A percentile compares a stretch with the other conserved stretches of the same genome.
These are phyloP conservation scores for Ariolimax columbianus DNA, from an alignment of 2,888 invertebrate genomes.

Conservation along the genomic window DNA sequence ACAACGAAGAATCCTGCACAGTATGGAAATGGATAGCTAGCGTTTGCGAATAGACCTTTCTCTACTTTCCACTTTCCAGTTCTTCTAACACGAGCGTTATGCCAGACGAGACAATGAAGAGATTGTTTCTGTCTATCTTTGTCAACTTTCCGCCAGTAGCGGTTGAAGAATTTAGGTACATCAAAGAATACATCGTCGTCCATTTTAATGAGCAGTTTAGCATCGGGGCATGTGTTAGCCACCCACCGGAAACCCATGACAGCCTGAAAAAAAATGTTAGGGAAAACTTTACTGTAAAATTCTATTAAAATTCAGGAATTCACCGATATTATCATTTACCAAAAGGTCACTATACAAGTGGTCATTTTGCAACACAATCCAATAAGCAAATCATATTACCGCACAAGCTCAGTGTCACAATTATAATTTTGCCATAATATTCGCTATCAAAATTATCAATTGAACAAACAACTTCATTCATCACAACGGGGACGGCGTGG, in stretches of 20 bases:
- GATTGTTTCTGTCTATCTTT: not conserved
- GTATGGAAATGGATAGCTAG: conserved; percentile 44
- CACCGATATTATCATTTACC: too few relatives aligned
- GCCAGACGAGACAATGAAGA: conserved; percentile 44
- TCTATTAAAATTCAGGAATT: too few relatives aligned
- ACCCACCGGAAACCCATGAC: conserved; percentile 49
- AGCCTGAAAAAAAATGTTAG: conserved; percentile 45
- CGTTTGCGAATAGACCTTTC: conserved; percentile 21
- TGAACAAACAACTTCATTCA: too few relatives aligned
- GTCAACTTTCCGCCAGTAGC: conserved; percentile 29
- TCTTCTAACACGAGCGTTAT: conserved; percentile 27
- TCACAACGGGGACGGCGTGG: too few relatives aligned
- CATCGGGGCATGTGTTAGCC: conserved; percentile 20
- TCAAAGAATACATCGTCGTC: conserved; percentile 49
- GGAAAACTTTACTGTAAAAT: too few relatives aligned
- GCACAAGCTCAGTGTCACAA: too few relatives aligned
- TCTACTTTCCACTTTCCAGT: conserved; percentile 51
- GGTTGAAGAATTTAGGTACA: conserved; percentile 27
- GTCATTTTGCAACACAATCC: too few relatives aligned
- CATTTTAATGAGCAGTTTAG: conserved; percentile 47
- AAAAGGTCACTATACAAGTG: too few relatives aligned
- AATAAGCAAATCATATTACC: too few relatives aligned
- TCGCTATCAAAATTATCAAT: too few relatives aligned
- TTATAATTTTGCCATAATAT: too few relatives aligned
- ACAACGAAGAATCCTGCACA: conserved; percentile 46